Evolutionary conservation across 2,797 vertebrate genomes (phyloP).

Genomic region (Gymnoscopelus braueri): DNA sequence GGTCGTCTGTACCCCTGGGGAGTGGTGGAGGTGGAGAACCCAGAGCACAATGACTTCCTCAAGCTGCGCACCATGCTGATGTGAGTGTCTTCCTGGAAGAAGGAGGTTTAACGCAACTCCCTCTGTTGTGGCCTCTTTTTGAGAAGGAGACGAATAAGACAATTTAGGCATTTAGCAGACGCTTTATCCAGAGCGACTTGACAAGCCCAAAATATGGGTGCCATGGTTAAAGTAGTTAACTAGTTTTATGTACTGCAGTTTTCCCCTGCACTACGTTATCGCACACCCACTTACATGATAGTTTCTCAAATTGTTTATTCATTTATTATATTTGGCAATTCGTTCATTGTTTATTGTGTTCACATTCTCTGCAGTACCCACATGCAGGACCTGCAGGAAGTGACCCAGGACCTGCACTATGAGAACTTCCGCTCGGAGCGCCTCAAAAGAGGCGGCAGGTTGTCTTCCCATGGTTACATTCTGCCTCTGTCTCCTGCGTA

Average conservation of each 20-base stretch:
- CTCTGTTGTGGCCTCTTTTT: too few relatives aligned
- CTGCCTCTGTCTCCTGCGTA: conserved; percentile 81
- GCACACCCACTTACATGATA: not conserved
- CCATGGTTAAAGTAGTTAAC: too few relatives aligned
- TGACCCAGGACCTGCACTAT: conserved; percentile 98
- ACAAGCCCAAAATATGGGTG: too few relatives aligned
- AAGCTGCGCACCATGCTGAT: conserved; percentile 98
- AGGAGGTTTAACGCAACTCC: not conserved
- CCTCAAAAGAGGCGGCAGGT: conserved; percentile 97
- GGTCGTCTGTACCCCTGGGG: conserved; percentile 98
- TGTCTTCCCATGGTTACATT: conserved; percentile 78
- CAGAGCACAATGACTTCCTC: conserved; percentile 97
- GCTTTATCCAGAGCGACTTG: too few relatives aligned
- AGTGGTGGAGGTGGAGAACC: conserved; percentile 98
- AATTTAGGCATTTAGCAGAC: too few relatives aligned
- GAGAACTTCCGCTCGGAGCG: conserved; percentile 99
- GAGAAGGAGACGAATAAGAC: too few relatives aligned
- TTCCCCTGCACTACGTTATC: not conserved
- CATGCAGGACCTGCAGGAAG: conserved; percentile 99
- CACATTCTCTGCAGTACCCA: conserved; percentile 85
- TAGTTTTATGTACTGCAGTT: not conserved
- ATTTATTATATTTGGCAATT: not conserved
- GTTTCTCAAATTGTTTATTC: not conserved
- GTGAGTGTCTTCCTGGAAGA: conserved; percentile 77
- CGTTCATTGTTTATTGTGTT: not conserved